A percentile compares a stretch with the other conserved stretches of the same genome.
Conservation (phyloP, 2,888 invertebrate species). For the Diaprepes abbreviatus region DNA sequence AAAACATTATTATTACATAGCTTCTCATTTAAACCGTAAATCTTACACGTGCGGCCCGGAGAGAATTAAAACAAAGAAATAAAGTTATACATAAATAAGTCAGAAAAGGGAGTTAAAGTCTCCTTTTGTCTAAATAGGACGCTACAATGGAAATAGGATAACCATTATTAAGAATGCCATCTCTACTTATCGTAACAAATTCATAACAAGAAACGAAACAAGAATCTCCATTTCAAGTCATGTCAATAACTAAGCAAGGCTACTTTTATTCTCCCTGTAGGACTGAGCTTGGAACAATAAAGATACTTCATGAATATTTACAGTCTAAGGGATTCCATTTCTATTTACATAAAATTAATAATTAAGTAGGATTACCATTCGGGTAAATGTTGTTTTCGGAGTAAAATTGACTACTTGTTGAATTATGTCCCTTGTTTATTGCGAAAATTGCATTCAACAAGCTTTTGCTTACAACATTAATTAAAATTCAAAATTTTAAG, state of each 20-base stretch:
- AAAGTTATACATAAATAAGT: no score
- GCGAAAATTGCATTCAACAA: slow-evolving; percentile 9
- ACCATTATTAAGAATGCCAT: no score
- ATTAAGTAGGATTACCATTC: slow-evolving; percentile 25
- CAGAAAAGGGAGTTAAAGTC: no score
- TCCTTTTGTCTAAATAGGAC: no score
- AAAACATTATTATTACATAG: no score
- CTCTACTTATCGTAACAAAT: no score
- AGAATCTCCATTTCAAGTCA: no score
- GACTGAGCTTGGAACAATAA: background rate
- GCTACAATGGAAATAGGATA: no score
- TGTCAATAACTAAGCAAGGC: background rate
- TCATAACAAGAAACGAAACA: no score
- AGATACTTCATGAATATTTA: slow-evolving; percentile 29
- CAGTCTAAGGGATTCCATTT: slow-evolving; percentile 6
- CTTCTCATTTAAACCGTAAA: no score
- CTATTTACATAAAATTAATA: slow-evolving; percentile 38
- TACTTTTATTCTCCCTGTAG: background rate
- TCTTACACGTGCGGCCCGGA: no score
- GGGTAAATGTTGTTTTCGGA: slow-evolving; percentile 18
- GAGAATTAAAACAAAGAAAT: no score
- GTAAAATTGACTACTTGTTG: slow-evolving; percentile 27
- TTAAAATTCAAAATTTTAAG: background rate
- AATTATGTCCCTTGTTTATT: slow-evolving; percentile 10
- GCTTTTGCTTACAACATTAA: background rate